Base-by-base conservation (phyloP, 2,888 invertebrate genomes). In the Amphipoea oculea region DNA sequence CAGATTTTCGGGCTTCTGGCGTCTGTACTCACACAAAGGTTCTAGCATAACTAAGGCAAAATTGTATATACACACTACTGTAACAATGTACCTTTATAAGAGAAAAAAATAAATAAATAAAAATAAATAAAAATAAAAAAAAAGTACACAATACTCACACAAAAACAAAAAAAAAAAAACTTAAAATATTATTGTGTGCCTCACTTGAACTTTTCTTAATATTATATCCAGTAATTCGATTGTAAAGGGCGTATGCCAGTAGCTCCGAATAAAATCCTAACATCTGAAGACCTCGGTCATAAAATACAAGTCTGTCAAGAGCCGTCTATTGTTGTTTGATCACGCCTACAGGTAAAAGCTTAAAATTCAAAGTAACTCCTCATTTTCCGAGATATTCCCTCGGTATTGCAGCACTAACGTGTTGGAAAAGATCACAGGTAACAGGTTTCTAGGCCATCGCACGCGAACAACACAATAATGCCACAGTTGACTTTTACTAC, bases 361-460 rank as follows among this genome's bases (percentile, higher is more conserved):
- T 75, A 73, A 76, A 70, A 73, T 78, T 73, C 78, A 76, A 76
- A 83, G 84, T 73, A 63, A 73, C 78, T 62, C 12, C 54, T 63
- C 77, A 86, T 76, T 83, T 71, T 36, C 67, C 40, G 54, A 29
- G 69, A 60, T 79, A 86, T 76, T 87, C 73, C 79, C 72, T 17
- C 57, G 79, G 67, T 76, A 84, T 71, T 86, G 78, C 76, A 60
- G 67, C 65, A 45, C 71, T 79, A 75, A 76, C 76, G 73, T 65
- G 84, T 72, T 65, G 65, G 76, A 79, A 85, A 87, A 85, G 84
- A 85, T 85, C 87, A 87, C 80, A 85, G 85, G 85, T 74, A 77
- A 79, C 87, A 45, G 85, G 73, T 87, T 87, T 86, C 87, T 85
- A 85, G 85, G 85, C 75, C 85, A 80, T 80, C 80, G 86, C 79